Percentiles rank a stretch among this genome's conserved stretches.
Evolutionary conservation across 2,113 vertebrate species (phyloP).

Genomic region (Mola mola): DNA sequence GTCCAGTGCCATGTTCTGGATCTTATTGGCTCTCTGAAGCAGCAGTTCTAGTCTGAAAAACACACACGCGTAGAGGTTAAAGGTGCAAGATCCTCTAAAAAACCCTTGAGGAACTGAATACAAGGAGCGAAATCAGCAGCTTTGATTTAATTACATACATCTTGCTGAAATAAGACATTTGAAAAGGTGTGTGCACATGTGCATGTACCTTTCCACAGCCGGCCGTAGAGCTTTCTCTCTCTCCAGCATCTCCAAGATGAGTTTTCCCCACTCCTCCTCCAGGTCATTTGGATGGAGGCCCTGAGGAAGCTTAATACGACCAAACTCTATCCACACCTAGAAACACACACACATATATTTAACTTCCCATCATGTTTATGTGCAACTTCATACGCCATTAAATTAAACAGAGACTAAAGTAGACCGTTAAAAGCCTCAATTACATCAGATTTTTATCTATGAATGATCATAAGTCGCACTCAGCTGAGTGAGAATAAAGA

Average conservation of each 20-base stretch:
- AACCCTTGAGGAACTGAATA: not conserved
- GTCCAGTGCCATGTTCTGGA: conserved; percentile 95
- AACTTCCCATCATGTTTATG: not conserved
- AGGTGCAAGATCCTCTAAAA: too few species aligned
- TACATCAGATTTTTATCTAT: conserved; percentile 1
- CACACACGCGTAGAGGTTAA: conserved; percentile 1
- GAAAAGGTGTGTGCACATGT: not conserved
- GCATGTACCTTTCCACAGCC: conserved; percentile 89
- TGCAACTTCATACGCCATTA: not conserved
- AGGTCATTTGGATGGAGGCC: conserved; percentile 95
- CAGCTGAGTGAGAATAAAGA: conserved; percentile 56
- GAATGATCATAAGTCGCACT: conserved; percentile 27
- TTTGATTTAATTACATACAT: not conserved
- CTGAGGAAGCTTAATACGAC: conserved; percentile 93
- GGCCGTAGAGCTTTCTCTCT: conserved; percentile 93
- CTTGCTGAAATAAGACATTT: not conserved
- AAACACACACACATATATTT: not conserved
- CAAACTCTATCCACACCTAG: conserved; percentile 97
- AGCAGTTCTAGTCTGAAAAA: conserved; percentile 89
- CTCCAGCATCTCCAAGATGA: conserved; percentile 98
- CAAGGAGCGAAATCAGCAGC: not conserved
- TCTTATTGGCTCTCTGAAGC: conserved; percentile 95
- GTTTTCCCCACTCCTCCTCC: conserved; percentile 98
- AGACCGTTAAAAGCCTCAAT: not conserved
- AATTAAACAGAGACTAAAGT: not conserved